Evolutionary conservation across 64 coral and sea anemone genomes (phyloP), one percentile per base, ranked within the genome.

Genomic region (Pachyseris speciosa): DNA sequence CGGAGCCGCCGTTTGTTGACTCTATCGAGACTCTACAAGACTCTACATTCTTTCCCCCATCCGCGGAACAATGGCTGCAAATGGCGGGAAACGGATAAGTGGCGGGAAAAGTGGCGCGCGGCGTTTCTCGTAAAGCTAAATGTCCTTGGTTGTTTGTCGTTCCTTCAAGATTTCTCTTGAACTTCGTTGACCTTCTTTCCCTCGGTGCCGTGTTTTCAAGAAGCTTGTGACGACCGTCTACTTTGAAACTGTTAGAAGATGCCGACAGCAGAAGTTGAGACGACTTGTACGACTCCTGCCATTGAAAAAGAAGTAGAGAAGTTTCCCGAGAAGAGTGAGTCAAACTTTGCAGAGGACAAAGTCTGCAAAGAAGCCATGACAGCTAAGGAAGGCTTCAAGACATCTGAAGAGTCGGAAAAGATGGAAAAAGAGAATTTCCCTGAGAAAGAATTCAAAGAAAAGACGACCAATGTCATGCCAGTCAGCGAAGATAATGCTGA

Each of bases 211-310:
- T 7, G 44, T 20, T 57, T 57, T 57, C 13, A 57, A 20, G 22
- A n/a, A 49, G 47, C 15, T 49, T 15, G 47, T 49, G 47, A 7
- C 15, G 47, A 49, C 15, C 15, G 15, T 33, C 65, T 68, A 31
- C 17, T 71, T 71, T 33, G 17, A 77, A 52, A 20, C 74, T 9
- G 6, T 15, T 47, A 15, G 63, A 76, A 31, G 27, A 81, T 81
- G 77, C 77, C 77, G 36, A 20, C 52, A 26, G 22, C 77, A 61
- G 52, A 81, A 81, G 52, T 63, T 81, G 77, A 81, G 34, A 61
- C 76, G 30, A 59, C 49, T 22, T 36, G 15, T 9, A 63, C 77
- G 2, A 81, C 20, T 29, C 53, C 77, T 20, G 31, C 33, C 7
- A 7, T 24, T 34, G 53, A 81, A 39, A 81, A 81, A 81, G 77